phyloP scores from a whole-genome alignment of 2,113 vertebrate species.

The Garra rufa region DNA sequence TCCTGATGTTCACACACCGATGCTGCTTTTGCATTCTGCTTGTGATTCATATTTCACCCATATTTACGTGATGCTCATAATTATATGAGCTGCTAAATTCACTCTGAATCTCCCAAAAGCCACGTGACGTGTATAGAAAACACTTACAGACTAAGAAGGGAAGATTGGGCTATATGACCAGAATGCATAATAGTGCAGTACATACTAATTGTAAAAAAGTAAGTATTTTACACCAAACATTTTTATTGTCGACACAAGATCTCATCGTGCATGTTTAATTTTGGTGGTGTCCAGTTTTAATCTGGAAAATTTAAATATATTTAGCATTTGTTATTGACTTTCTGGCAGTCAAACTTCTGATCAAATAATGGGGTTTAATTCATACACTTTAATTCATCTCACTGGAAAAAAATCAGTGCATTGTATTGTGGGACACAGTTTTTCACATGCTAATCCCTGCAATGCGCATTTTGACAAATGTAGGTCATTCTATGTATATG shows the following conservation, averaged over 20 bases:
- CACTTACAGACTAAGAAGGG: slow-evolving; percentile 23
- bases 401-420: background rate
- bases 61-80: slow-evolving; percentile 42
- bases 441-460: too few relatives aligned
- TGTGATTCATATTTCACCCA: slow-evolving; percentile 37
- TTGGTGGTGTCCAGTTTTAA: background rate
- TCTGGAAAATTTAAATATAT: background rate
- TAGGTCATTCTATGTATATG: background rate
- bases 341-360: too few relatives aligned
- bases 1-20: background rate
- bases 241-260: background rate
- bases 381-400: too few relatives aligned
- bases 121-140: slow-evolving; percentile 26
- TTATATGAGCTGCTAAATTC: slow-evolving; percentile 44
- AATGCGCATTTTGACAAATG: background rate
- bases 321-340: background rate
- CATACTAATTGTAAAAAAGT: background rate
- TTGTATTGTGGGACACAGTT: too few relatives aligned
- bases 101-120: slow-evolving; percentile 17
- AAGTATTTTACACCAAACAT: background rate
- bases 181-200: background rate
- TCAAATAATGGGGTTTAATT: too few relatives aligned
- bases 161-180: background rate
- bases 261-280: background rate
- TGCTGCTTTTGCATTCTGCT: slow-evolving; percentile 12